A percentile compares a stretch with the other conserved stretches of the same genome.
phyloP scores from a whole-genome alignment of 2,888 invertebrate species.

The Drosophila nigricruria region DNA sequence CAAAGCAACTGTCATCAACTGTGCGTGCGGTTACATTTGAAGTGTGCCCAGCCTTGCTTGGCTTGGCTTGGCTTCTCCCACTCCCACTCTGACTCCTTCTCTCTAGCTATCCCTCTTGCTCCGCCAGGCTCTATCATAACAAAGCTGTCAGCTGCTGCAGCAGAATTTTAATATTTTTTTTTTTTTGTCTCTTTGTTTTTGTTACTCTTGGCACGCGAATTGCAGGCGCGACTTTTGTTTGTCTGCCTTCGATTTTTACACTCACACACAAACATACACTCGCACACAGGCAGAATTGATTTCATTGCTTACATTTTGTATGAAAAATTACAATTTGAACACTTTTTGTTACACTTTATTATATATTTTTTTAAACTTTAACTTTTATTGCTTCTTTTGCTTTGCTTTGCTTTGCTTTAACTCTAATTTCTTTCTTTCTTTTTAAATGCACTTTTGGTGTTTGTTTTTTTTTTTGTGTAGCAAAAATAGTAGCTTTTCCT shows the following conservation, averaged over 20 bases:
- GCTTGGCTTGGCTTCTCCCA: background rate
- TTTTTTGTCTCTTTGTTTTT: background rate
- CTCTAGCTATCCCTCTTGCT: background rate
- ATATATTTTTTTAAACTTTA: slow-evolving; percentile 1
- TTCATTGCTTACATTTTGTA: slow-evolving; percentile 60
- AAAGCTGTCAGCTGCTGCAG: slow-evolving; percentile 71
- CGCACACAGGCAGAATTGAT: slow-evolving; percentile 47
- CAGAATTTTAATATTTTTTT: slow-evolving; percentile 21
- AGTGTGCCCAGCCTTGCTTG: slow-evolving; percentile 27
- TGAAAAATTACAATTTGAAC: slow-evolving; percentile 43
- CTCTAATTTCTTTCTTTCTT: slow-evolving; percentile 10
- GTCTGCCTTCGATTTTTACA: slow-evolving; percentile 80
- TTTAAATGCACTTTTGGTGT: slow-evolving; percentile 78
- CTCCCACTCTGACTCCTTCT: background rate
- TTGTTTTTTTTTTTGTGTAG: slow-evolving; percentile 36
- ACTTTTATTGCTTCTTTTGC: slow-evolving; percentile 35
- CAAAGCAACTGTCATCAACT: slow-evolving; percentile 39
- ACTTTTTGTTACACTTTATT: slow-evolving; percentile 35
- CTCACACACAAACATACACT: slow-evolving; percentile 22
- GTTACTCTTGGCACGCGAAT: slow-evolving; percentile 68
- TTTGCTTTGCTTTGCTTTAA: slow-evolving; percentile 26
- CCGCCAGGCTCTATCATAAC: slow-evolving; percentile 49
- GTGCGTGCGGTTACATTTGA: slow-evolving; percentile 49
- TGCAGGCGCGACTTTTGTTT: slow-evolving; percentile 65
- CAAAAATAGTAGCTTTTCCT: slow-evolving; percentile 64